Percentiles rank a stretch among this genome's conserved stretches.
Conservation (phyloP, 2,113 vertebrate species). For the Triplophysa siluroides region DNA sequence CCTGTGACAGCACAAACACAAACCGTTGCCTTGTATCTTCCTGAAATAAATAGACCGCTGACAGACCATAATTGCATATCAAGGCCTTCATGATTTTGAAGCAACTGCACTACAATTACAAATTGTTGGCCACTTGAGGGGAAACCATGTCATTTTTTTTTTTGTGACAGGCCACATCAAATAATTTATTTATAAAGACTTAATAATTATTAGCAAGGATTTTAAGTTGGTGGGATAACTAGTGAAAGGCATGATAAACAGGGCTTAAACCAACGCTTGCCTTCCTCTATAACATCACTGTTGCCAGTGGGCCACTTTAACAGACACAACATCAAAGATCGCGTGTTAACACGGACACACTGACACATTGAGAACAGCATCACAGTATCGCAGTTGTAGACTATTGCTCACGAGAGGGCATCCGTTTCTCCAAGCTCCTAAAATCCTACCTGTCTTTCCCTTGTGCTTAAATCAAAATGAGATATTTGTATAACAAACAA, state of each 20-base stretch:
- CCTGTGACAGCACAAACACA: slow-evolving; percentile 4
- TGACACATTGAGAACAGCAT: slow-evolving; percentile 65
- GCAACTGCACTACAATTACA: slow-evolving; percentile 13
- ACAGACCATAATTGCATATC: slow-evolving; percentile 31
- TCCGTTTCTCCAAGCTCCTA: not conserved
- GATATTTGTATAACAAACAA: not conserved
- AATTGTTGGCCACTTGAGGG: slow-evolving; percentile 16
- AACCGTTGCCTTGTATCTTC: not conserved
- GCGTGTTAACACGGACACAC: slow-evolving; percentile 35
- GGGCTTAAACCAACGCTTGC: not conserved
- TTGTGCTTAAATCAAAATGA: slow-evolving; percentile 8
- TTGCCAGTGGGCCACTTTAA: not conserved
- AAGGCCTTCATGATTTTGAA: not conserved
- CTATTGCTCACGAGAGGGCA: slow-evolving; percentile 67
- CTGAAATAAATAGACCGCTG: slow-evolving; percentile 12
- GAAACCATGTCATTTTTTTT: not conserved
- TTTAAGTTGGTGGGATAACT: not conserved
- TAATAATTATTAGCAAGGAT: not conserved
- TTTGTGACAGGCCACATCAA: not conserved
- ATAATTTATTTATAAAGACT: not conserved
- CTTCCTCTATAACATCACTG: not conserved
- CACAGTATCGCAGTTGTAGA: slow-evolving; percentile 74
- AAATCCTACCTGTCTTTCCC: slow-evolving; percentile 7
- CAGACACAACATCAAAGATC: not conserved
- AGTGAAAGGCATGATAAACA: not conserved